A percentile compares a stretch with the other conserved stretches of the same genome.
Evolutionary conservation across 2,888 invertebrate genomes (phyloP).

Genomic region (Sminthurinus aureus): DNA sequence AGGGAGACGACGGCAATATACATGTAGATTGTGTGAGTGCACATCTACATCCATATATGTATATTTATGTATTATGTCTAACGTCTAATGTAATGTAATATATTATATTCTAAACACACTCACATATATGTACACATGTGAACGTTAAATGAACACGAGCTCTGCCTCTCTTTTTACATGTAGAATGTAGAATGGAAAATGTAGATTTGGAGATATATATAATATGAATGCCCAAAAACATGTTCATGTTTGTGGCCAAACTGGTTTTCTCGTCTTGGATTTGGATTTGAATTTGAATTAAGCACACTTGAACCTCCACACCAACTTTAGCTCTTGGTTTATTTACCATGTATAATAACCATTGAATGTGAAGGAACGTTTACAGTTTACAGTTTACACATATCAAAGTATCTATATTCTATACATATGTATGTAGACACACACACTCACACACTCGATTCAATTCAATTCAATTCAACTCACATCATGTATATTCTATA

Average conservation of each 20-base stretch:
- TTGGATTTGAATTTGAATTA: neutral
- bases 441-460: neutral
- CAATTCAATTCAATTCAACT: neutral
- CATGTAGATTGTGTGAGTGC: too few relatives aligned
- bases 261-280: slow-evolving; percentile 9
- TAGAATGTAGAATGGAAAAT: neutral
- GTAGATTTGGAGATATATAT: neutral
- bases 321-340: neutral
- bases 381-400: neutral
- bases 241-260: slow-evolving; percentile 22
- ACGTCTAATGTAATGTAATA: slow-evolving; percentile 2
- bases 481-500: neutral
- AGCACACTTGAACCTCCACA: neutral
- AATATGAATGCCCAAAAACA: slow-evolving; percentile 13
- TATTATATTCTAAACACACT: neutral
- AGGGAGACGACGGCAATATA: neutral
- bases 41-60: too few relatives aligned
- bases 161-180: slow-evolving; percentile 1
- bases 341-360: slow-evolving; percentile 9
- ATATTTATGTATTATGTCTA: neutral
- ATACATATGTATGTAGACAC: neutral
- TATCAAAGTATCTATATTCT: too few relatives aligned
- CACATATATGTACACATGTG: neutral
- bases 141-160: neutral
- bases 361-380: neutral